phyloP scores from a whole-genome alignment of 1,140 invertebrate genomes.

The Pristionchus pacificus region DNA sequence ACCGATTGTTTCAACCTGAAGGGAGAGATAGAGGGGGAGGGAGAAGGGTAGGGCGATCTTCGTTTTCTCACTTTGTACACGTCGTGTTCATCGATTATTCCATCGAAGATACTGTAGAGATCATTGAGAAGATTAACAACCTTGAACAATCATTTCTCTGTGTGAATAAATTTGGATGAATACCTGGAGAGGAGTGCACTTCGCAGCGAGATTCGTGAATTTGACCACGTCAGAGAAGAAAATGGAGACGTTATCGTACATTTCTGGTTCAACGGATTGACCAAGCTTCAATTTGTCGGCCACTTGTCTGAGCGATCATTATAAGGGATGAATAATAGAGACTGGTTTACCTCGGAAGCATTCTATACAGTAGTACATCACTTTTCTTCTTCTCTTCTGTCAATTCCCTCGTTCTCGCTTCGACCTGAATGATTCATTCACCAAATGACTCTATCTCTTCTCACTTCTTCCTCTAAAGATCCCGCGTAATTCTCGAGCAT shows the following conservation, averaged over 20 bases:
- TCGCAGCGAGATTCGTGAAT: conserved; percentile 85
- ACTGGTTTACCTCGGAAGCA: conserved; percentile 89
- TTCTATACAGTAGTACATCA: conserved; percentile 77
- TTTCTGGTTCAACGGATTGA: conserved; percentile 83
- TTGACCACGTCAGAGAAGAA: conserved; percentile 80
- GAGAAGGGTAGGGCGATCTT: not conserved
- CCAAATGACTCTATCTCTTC: too few relatives aligned
- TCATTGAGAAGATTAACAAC: conserved; percentile 78
- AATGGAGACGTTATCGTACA: conserved; percentile 75
- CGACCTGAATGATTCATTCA: too few relatives aligned
- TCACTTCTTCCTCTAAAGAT: conserved; percentile 71
- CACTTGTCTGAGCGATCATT: conserved; percentile 33
- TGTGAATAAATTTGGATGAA: not conserved
- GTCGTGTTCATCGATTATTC: conserved; percentile 70
- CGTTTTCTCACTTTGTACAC: conserved; percentile 71
- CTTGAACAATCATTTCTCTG: conserved; percentile 46
- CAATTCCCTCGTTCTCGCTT: conserved; percentile 84
- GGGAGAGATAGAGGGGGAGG: not conserved
- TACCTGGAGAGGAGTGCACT: conserved; percentile 60
- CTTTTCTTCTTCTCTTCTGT: conserved; percentile 95
- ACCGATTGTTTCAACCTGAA: conserved; percentile 50
- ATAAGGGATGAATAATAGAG: conserved; percentile 63
- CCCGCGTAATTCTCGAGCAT: conserved; percentile 34
- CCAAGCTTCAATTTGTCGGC: conserved; percentile 82
- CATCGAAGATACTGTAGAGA: conserved; percentile 76